Conservation (phyloP, 2,888 invertebrate genomes). For the Penaeus monodon region DNA sequence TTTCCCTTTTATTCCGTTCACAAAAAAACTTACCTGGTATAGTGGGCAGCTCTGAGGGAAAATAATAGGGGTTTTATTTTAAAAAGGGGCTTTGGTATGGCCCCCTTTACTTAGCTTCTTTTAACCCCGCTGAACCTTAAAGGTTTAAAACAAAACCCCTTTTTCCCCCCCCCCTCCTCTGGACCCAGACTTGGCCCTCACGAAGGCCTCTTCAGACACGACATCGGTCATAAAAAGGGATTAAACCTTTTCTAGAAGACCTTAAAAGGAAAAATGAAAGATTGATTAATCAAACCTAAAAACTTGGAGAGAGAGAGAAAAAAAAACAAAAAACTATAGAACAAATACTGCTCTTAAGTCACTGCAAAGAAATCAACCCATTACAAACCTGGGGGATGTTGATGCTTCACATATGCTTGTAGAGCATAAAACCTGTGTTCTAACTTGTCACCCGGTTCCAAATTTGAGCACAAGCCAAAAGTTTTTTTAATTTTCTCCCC, state of each 20-base stretch:
- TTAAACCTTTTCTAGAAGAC: conserved; percentile 82
- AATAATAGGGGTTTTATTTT: conserved; percentile 35
- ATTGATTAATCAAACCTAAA: neutral
- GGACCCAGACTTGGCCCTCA: conserved; percentile 83
- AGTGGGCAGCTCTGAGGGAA: conserved; percentile 41
- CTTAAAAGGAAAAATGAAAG: conserved; percentile 73
- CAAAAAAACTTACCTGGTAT: conserved; percentile 31
- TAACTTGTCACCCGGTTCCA: conserved; percentile 70
- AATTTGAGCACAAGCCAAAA: conserved; percentile 46
- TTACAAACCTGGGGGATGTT: conserved; percentile 77
- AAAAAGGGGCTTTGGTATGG: conserved; percentile 34
- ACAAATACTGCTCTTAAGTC: too few relatives aligned
- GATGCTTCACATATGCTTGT: conserved; percentile 84
- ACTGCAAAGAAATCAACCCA: neutral
- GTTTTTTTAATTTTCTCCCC: conserved; percentile 50
- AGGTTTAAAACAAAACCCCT: conserved; percentile 81
- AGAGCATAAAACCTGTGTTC: conserved; percentile 87
- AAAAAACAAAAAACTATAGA: too few relatives aligned
- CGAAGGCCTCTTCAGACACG: conserved; percentile 84
- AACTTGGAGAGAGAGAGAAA: too few relatives aligned
- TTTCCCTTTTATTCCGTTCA: conserved; percentile 13
- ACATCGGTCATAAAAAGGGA: conserved; percentile 83
- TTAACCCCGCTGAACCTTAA: conserved; percentile 79
- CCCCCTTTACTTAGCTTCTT: conserved; percentile 76
- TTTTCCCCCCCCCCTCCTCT: conserved; percentile 83